These are phyloP conservation scores for Panurus biarmicus DNA, from an alignment of 2,113 vertebrate genomes.

Conservation along the genomic window DNA sequence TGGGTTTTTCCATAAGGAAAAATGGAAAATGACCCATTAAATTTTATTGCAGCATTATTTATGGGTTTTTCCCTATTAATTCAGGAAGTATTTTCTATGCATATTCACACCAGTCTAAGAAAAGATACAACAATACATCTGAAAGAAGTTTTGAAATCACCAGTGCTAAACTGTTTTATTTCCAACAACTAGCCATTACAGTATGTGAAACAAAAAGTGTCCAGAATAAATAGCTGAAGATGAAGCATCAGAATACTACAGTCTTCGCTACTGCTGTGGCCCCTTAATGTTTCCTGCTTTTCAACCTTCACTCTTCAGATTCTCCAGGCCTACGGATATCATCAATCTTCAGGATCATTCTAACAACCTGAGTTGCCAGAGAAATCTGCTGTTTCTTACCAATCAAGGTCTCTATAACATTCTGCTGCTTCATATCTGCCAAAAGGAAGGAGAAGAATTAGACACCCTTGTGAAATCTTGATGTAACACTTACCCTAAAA, in stretches of 20 bases:
- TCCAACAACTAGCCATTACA: constrained; percentile 32
- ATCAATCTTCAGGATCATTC: constrained; percentile 98
- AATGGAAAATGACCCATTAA: neutral
- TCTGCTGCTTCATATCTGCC: constrained; percentile 95
- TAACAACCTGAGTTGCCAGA: constrained; percentile 92
- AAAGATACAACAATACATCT: neutral
- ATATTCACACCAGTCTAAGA: neutral
- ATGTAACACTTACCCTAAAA: fast-evolving
- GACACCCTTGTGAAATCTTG: neutral
- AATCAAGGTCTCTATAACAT: constrained; percentile 95
- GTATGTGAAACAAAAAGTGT: neutral
- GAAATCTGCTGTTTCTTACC: constrained; percentile 97
- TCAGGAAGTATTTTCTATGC: neutral
- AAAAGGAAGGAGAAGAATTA: neutral
- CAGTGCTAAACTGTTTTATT: constrained; percentile 38
- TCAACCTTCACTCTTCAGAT: constrained; percentile 78
- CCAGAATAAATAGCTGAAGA: constrained; percentile 60
- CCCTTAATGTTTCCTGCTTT: neutral
- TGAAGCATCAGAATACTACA: neutral
- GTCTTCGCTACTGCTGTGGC: constrained; percentile 22
- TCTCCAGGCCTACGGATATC: constrained; percentile 93
- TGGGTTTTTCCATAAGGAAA: neutral
- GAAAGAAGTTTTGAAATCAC: neutral
- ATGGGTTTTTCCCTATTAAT: fast-evolving
- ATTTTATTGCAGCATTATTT: neutral